A percentile compares a stretch with the other conserved stretches of the same genome.
phyloP scores from a whole-genome alignment of 92 coral and sea anemone genomes.

The Paramuricea clavata region DNA sequence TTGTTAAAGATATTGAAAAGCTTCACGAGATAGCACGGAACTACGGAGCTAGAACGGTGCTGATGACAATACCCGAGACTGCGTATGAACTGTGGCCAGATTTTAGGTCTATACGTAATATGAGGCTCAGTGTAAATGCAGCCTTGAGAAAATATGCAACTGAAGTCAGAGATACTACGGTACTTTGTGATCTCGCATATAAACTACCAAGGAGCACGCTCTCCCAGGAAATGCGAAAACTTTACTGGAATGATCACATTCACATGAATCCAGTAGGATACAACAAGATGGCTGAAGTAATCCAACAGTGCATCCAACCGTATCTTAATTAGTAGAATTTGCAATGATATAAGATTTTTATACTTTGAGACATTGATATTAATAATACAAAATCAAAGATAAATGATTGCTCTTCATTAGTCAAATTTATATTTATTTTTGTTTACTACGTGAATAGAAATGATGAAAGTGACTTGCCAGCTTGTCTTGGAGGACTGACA shows the following conservation, averaged over 20 bases:
- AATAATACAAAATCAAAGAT: neutral
- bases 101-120: constrained; percentile 84
- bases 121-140: constrained; percentile 86
- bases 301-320: constrained; percentile 86
- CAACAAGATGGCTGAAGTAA: constrained; percentile 87
- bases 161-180: constrained; percentile 82
- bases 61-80: constrained; percentile 94
- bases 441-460: too few species aligned
- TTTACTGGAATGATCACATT: constrained; percentile 91
- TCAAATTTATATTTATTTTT: too few species aligned
- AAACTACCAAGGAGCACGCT: constrained; percentile 86
- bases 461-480: too few species aligned
- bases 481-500: too few species aligned
- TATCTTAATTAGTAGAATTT: constrained; percentile 45
- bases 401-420: neutral
- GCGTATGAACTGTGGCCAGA: constrained; percentile 98
- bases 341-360: neutral
- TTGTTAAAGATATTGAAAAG: constrained; percentile 81
- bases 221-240: constrained; percentile 77
- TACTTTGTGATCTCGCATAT: constrained; percentile 90
- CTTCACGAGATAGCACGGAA: constrained; percentile 87
- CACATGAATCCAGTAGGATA: constrained; percentile 93
- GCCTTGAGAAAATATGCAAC: constrained; percentile 84
- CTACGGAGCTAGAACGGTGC: constrained; percentile 88
- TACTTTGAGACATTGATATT: neutral